Conservation (phyloP, 2,888 invertebrate species). For the Phortica magna region DNA sequence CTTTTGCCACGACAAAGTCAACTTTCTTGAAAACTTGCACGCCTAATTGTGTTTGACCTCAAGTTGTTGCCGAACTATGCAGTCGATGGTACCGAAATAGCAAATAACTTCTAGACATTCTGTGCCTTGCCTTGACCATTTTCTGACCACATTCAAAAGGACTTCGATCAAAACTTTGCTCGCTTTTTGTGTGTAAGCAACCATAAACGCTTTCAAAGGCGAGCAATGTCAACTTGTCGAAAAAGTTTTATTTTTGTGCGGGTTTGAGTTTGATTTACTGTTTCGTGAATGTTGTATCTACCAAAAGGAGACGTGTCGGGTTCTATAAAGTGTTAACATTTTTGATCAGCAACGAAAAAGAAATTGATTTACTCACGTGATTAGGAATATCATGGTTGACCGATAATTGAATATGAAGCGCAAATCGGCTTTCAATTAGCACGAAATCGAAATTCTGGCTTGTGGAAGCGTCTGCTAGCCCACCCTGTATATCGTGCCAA, state of each 20-base stretch:
- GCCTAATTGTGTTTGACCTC: constrained; percentile 33
- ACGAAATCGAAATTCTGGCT: too few species aligned
- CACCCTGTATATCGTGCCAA: not conserved
- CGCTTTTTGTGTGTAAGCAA: not conserved
- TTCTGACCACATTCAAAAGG: constrained; percentile 9
- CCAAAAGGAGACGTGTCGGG: too few species aligned
- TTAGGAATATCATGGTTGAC: too few species aligned
- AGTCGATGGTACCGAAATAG: not conserved
- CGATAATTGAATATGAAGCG: not conserved
- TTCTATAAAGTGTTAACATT: not conserved
- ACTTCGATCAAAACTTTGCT: not conserved
- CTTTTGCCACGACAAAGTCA: constrained; percentile 18
- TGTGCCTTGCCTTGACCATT: constrained; percentile 22
- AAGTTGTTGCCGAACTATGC: constrained; percentile 13
- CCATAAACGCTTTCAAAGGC: constrained; percentile 26
- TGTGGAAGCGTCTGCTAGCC: too few species aligned
- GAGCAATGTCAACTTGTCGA: constrained; percentile 6
- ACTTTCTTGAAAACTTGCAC: constrained; percentile 24
- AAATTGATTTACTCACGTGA: too few species aligned
- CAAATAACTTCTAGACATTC: constrained; percentile 16
- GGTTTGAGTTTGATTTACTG: constrained; percentile 72
- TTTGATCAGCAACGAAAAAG: constrained; percentile 38
- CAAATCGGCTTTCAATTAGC: not conserved
- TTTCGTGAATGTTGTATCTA: constrained; percentile 57
- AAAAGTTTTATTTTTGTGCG: not conserved